Evolutionary conservation across 2,888 invertebrate species (phyloP).

Genomic region (Eilema sororculum): DNA sequence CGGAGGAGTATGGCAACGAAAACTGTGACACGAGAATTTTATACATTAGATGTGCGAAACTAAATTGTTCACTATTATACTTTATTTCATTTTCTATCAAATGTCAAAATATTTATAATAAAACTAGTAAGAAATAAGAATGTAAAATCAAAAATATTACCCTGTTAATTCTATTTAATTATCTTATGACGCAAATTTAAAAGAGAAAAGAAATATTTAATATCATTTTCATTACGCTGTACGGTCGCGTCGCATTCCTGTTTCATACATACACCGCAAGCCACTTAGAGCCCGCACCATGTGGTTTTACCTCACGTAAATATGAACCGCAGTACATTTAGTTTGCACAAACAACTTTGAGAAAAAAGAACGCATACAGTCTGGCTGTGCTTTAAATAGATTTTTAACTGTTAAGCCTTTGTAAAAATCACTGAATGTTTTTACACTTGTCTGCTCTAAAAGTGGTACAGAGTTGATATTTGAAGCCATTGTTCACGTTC

Average conservation of each 20-base stretch:
- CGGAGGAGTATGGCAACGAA: no score
- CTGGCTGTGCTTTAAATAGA: background rate
- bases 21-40: no score
- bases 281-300: background rate
- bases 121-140: no score
- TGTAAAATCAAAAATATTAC: conserved; percentile 23
- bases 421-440: no score
- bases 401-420: background rate
- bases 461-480: no score
- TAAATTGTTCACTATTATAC: no score
- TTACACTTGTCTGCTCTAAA: no score
- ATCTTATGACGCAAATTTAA: background rate
- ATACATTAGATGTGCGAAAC: no score
- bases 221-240: conserved; percentile 14
- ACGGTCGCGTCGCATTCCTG: background rate
- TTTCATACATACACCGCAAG: background rate
- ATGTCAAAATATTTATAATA: no score
- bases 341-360: background rate
- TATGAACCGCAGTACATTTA: conserved; percentile 4
- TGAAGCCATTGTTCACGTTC: no score
- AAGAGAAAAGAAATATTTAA: background rate
- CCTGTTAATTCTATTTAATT: background rate
- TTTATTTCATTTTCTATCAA: no score
- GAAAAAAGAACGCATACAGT: background rate
- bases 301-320: background rate